Conservation (phyloP, 2,888 invertebrate genomes). For the Hoplodrina ambigua region DNA sequence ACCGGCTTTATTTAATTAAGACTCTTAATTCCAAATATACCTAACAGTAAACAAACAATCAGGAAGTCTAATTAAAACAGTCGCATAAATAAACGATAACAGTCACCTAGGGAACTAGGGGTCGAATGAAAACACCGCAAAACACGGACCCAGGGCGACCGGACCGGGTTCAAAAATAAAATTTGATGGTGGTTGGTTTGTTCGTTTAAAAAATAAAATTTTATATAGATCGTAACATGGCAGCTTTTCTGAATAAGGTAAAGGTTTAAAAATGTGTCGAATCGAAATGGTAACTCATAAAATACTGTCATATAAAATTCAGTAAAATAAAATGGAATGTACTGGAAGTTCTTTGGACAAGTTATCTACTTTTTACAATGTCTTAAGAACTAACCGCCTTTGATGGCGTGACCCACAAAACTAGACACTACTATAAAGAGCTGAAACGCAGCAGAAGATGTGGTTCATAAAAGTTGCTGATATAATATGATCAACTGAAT, state of each 20-base stretch:
- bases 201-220: slow-evolving; percentile 50
- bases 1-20: slow-evolving; percentile 38
- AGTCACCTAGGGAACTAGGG: slow-evolving; percentile 61
- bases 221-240: slow-evolving; percentile 52
- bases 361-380: slow-evolving; percentile 11
- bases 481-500: not conserved
- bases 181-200: slow-evolving; percentile 49
- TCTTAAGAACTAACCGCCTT: slow-evolving; percentile 6
- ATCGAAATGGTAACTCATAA: slow-evolving; percentile 41
- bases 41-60: slow-evolving; percentile 57
- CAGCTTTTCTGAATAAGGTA: slow-evolving; percentile 47
- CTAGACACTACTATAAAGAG: not conserved
- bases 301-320: slow-evolving; percentile 23
- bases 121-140: slow-evolving; percentile 64
- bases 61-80: slow-evolving; percentile 68
- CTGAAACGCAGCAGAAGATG: not conserved
- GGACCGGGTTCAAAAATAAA: slow-evolving; percentile 61
- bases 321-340: slow-evolving; percentile 28
- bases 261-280: slow-evolving; percentile 36
- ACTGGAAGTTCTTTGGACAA: slow-evolving; percentile 13
- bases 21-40: slow-evolving; percentile 48
- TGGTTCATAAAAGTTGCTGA: not conserved
- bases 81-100: slow-evolving; percentile 71
- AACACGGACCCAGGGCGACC: slow-evolving; percentile 60
- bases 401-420: not conserved